These are phyloP conservation scores for Capitulum mitella DNA, from an alignment of 2,888 invertebrate genomes.

Conservation along the genomic window DNA sequence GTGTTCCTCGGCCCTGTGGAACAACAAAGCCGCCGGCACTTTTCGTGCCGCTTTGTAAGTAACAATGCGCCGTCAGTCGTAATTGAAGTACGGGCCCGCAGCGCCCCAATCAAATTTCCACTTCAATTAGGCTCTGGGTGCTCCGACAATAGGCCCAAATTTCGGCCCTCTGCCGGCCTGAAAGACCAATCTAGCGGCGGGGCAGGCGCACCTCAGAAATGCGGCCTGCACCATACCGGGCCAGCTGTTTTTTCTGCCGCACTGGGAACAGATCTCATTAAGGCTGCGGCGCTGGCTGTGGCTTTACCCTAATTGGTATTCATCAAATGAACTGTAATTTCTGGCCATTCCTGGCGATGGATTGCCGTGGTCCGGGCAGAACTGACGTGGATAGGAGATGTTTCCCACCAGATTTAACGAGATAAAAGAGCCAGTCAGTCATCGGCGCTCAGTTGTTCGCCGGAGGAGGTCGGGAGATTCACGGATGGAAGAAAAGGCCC, in stretches of 20 bases:
- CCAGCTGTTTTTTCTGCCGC: background rate
- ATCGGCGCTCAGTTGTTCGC: no score
- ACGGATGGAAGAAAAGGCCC: no score
- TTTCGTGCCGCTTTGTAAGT: background rate
- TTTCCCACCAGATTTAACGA: background rate
- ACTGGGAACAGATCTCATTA: slow-evolving; percentile 12
- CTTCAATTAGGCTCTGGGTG: slow-evolving; percentile 1
- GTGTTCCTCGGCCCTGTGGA: background rate
- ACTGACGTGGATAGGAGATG: background rate
- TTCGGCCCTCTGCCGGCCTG: background rate
- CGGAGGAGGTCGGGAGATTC: no score
- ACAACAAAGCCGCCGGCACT: background rate
- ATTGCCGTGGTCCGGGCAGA: background rate
- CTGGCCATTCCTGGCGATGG: slow-evolving; percentile 11
- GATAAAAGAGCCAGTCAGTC: background rate
- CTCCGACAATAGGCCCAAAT: slow-evolving; percentile 16
- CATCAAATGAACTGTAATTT: slow-evolving; percentile 20
- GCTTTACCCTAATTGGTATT: slow-evolving; percentile 15
- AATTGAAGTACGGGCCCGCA: background rate
- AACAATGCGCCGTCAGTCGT: background rate
- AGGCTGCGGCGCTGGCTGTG: background rate
- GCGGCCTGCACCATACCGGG: background rate
- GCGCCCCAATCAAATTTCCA: slow-evolving; percentile 21
- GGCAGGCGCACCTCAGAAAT: background rate
- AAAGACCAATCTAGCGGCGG: background rate